Conservation (phyloP, 2,797 vertebrate genomes). For the Hemibagrus guttatus region DNA sequence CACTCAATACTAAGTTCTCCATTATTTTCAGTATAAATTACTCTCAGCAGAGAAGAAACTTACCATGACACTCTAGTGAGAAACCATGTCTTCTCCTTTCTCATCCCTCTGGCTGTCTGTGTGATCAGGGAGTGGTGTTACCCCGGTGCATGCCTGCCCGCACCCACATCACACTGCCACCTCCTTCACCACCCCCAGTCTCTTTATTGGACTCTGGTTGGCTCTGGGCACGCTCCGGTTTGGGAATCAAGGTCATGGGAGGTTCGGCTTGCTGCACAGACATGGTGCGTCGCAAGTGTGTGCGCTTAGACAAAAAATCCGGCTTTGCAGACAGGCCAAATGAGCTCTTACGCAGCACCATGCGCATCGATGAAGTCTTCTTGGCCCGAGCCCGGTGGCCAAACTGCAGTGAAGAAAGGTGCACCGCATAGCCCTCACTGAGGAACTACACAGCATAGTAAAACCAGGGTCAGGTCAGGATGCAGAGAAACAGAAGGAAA, state of each 20-base stretch:
- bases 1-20: background rate
- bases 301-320: constrained; percentile 94
- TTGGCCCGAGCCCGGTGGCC: constrained; percentile 89
- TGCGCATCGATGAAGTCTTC: constrained; percentile 89
- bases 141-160: constrained; percentile 75
- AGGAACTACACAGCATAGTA: constrained; percentile 80
- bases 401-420: constrained; percentile 90
- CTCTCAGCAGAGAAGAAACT: background rate
- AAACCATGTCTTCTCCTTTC: constrained; percentile 20
- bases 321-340: constrained; percentile 93
- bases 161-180: constrained; percentile 71
- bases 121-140: constrained; percentile 77
- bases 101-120: constrained; percentile 20
- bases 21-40: background rate
- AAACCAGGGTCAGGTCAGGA: background rate
- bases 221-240: constrained; percentile 97
- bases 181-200: constrained; percentile 74
- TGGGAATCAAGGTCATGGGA: constrained; percentile 83
- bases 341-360: constrained; percentile 95
- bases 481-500: background rate
- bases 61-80: constrained; percentile 36
- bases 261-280: constrained; percentile 96
- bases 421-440: constrained; percentile 92
- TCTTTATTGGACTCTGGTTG: constrained; percentile 97
- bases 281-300: constrained; percentile 93